Percentiles rank a stretch among this genome's conserved stretches.
Evolutionary conservation across 2,113 vertebrate species (phyloP).

Genomic region (Grus americana): DNA sequence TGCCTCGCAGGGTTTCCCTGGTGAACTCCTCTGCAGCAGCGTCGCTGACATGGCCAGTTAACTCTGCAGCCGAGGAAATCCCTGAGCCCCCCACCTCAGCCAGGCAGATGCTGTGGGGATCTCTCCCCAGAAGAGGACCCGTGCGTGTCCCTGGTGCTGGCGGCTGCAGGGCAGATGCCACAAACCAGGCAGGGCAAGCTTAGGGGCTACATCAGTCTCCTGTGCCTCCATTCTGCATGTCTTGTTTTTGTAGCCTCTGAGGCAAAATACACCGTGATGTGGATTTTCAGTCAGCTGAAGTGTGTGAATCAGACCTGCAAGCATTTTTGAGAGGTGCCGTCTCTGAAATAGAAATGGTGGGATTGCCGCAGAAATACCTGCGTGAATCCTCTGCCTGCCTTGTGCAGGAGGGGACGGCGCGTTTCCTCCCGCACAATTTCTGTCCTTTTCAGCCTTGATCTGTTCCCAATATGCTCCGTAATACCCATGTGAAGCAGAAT

Average conservation of each 20-base stretch:
- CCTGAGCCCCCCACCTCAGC: rapidly evolving
- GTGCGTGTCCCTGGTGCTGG: rapidly evolving
- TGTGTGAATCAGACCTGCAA: rapidly evolving
- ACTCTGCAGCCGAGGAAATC: not conserved
- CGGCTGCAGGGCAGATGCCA: not conserved
- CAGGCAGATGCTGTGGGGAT: not conserved
- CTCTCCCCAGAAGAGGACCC: not conserved
- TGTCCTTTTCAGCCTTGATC: rapidly evolving
- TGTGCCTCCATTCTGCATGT: not conserved
- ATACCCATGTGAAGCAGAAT: not conserved
- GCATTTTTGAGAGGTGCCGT: not conserved
- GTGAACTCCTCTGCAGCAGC: not conserved
- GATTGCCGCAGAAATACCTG: not conserved
- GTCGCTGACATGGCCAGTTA: rapidly evolving
- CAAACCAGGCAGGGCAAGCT: not conserved
- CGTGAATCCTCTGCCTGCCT: not conserved
- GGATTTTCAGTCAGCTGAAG: not conserved
- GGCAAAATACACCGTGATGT: rapidly evolving
- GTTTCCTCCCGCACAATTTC: not conserved
- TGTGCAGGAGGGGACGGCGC: not conserved
- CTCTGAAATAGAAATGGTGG: not conserved
- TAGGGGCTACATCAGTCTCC: rapidly evolving
- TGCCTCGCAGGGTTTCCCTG: rapidly evolving
- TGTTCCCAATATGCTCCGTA: rapidly evolving
- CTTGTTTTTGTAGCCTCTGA: not conserved